Conservation (phyloP, 2,888 invertebrate species). For the Meandrusa payeni region DNA sequence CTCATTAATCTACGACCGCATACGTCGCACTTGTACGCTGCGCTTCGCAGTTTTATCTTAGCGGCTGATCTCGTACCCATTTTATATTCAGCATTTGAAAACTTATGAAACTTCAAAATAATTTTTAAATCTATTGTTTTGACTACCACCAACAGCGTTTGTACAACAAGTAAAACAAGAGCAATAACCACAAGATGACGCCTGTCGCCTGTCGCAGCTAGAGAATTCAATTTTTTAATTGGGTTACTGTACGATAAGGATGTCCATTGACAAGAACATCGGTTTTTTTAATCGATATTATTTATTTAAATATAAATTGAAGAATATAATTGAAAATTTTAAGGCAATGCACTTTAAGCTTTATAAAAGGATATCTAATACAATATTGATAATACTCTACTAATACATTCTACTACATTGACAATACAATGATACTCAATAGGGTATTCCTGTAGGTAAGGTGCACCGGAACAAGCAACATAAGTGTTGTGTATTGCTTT, state of each 20-base stretch:
- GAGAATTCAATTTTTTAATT: constrained; percentile 11
- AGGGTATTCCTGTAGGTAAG: no score
- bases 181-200: constrained; percentile 14
- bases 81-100: constrained; percentile 31
- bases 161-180: constrained; percentile 12
- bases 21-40: constrained; percentile 44
- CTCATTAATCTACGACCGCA: constrained; percentile 48
- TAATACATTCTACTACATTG: no score
- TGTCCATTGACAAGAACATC: background rate
- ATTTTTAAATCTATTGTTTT: constrained; percentile 10
- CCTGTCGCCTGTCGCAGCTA: constrained; percentile 18
- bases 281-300: constrained; percentile 3
- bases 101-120: background rate
- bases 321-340: no score
- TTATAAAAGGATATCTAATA: no score
- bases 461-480: no score
- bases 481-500: no score
- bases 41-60: constrained; percentile 40
- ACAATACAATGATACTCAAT: no score
- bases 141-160: background rate
- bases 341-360: no score
- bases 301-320: no score
- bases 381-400: no score
- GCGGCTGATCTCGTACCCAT: constrained; percentile 53
- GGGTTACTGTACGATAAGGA: constrained; percentile 9